phyloP scores from a whole-genome alignment of 2,888 invertebrate genomes.

The Epiblema foenella region DNA sequence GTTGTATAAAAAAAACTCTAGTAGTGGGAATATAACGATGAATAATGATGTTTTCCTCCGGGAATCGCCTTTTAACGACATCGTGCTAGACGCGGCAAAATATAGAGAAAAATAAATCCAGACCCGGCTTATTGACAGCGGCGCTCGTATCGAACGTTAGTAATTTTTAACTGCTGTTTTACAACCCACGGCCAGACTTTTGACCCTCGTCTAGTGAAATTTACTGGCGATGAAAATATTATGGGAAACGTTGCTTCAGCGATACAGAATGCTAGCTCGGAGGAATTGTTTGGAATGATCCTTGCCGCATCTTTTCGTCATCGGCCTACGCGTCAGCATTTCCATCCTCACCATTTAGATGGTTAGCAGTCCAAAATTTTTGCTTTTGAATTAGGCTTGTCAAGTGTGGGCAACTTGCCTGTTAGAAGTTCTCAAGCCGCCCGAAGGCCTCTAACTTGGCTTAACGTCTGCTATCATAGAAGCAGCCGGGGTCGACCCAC shows the following conservation, averaged over 20 bases:
- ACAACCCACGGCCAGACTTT: constrained; percentile 50
- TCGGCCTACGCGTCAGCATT: no score
- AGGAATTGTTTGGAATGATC: no score
- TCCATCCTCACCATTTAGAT: no score
- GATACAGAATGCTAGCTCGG: background rate
- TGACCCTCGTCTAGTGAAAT: constrained; percentile 51
- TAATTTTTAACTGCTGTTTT: constrained; percentile 53
- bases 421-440: no score
- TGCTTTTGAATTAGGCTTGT: no score
- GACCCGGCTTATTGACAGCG: constrained; percentile 40
- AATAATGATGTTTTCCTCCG: background rate
- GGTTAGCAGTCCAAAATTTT: no score
- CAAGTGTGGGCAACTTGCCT: no score
- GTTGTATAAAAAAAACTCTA: no score
- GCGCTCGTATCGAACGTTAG: constrained; percentile 42
- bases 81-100: constrained; percentile 12
- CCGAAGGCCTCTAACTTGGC: no score
- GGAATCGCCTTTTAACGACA: constrained; percentile 2
- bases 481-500: no score
- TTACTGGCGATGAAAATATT: constrained; percentile 52
- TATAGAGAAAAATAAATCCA: constrained; percentile 19
- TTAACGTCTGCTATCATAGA: no score
- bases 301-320: no score
- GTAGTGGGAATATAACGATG: background rate
- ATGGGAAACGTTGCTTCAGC: constrained; percentile 37